Evolutionary conservation across 2,888 invertebrate species (phyloP).

Genomic region (Hartigia nigra): DNA sequence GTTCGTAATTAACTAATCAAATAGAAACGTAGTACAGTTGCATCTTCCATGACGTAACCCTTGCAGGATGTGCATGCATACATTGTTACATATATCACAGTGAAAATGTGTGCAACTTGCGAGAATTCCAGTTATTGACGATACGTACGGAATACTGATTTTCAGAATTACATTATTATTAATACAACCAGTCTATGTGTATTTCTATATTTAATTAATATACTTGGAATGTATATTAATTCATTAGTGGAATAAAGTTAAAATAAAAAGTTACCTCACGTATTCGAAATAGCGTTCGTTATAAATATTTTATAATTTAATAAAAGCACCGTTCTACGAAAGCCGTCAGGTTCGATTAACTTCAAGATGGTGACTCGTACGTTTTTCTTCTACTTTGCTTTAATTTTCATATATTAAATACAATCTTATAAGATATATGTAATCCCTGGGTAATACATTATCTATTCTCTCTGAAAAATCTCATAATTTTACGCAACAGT

Average conservation of each 20-base stretch:
- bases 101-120: neutral
- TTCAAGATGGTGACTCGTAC: no score
- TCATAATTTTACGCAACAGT: no score
- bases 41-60: neutral
- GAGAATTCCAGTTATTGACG: neutral
- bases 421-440: no score
- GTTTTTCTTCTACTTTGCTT: no score
- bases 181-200: neutral
- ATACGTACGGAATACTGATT: neutral
- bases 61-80: neutral
- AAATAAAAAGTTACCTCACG: neutral
- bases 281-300: no score
- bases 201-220: neutral
- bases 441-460: no score
- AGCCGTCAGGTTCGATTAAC: no score
- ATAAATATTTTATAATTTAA: no score
- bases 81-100: neutral
- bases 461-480: no score
- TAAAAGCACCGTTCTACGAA: no score
- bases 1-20: neutral
- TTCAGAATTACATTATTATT: neutral
- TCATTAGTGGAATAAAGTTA: neutral
- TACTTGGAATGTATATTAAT: neutral
- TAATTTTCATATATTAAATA: no score
- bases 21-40: neutral